Evolutionary conservation across 64 coral and sea anemone genomes (phyloP).

Genomic region (Dendrophyllia cribrosa): DNA sequence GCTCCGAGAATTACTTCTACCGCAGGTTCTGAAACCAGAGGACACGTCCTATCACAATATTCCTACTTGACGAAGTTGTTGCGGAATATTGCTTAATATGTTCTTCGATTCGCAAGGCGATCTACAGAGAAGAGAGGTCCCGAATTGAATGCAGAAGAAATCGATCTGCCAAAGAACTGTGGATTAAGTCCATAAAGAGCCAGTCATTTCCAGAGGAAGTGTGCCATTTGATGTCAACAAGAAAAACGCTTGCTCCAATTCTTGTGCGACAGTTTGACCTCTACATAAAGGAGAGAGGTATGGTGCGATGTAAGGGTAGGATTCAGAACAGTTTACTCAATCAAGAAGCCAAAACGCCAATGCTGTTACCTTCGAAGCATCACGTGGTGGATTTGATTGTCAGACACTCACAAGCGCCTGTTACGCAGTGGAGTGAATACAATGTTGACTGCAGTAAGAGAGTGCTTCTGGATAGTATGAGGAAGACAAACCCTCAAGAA

Average conservation of each 20-base stretch:
- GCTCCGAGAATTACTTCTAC: too few species aligned
- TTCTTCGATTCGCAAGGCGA: too few species aligned
- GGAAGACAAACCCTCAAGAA: too few species aligned
- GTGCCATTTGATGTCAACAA: neutral
- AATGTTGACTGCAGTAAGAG: too few species aligned
- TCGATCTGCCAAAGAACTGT: neutral
- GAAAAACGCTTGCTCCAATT: neutral
- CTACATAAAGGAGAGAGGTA: conserved; percentile 36
- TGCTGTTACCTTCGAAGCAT: conserved; percentile 34
- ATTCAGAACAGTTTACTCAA: conserved; percentile 39
- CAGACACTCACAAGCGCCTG: conserved; percentile 9
- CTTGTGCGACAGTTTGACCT: conserved; percentile 54
- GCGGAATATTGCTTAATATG: too few species aligned
- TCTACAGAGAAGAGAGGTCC: too few species aligned
- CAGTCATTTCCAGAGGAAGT: neutral
- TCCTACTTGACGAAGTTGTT: too few species aligned
- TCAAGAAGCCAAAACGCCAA: conserved; percentile 50
- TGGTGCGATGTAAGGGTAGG: conserved; percentile 57
- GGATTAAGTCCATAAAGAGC: neutral
- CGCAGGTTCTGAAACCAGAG: too few species aligned
- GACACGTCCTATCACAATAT: too few species aligned
- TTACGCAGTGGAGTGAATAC: too few species aligned
- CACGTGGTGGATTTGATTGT: conserved; percentile 33
- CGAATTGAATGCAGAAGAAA: neutral
- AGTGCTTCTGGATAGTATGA: too few species aligned